Base-by-base conservation (phyloP, 2,797 vertebrate species). In the Petrocephalus schoutedeni region DNA sequence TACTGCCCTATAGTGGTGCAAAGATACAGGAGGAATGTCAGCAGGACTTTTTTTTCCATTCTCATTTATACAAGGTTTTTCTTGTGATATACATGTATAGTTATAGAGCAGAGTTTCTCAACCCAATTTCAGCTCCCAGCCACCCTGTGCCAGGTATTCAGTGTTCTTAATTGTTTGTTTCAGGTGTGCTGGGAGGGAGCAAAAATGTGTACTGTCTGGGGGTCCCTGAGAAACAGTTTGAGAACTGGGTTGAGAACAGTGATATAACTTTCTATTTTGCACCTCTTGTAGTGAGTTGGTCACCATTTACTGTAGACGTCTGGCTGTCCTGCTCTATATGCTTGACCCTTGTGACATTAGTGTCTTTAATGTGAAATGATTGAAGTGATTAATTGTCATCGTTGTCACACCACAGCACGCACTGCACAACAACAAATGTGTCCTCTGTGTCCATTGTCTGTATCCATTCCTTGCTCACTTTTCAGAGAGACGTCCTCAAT, bases 401-500 rank as follows among this genome's bases (percentile, higher is more conserved):
- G 41, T 45, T 45, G 41, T 3, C 41, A 45, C 41, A 45, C 41
- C 41, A 45, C 41, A 45, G 41, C 41, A 45, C 41, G 4, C 41
- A 45, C 41, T 45, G 41, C 3, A 45, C 41, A 45, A 45, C 41
- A 45, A 45, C 41, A 45, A 45, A 45, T 45, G 41, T 45, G 41
- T 45, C 41, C 41, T 45, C 41, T 45, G 41, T 45, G 41, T 45
- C 3, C 28, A 23, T 82, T 82, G 45, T 82, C 45, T 51, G 21
- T 23, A 19, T n/a, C 23, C 61, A 67, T 14, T 49, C n/a, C 10
- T n/a, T 19, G 12, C 6, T 89, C 87, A 85, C 89, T 91, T 93
- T 93, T 16, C 94, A 99, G 98, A 98, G 98, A 91, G 98, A 99
- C 4, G 0, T 99, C 93, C 98, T 99, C 95, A 97, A 91, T 93